These are phyloP conservation scores for Scelioninae gen. 2 DNA, from an alignment of 2,888 invertebrate species.

Conservation along the genomic window DNA sequence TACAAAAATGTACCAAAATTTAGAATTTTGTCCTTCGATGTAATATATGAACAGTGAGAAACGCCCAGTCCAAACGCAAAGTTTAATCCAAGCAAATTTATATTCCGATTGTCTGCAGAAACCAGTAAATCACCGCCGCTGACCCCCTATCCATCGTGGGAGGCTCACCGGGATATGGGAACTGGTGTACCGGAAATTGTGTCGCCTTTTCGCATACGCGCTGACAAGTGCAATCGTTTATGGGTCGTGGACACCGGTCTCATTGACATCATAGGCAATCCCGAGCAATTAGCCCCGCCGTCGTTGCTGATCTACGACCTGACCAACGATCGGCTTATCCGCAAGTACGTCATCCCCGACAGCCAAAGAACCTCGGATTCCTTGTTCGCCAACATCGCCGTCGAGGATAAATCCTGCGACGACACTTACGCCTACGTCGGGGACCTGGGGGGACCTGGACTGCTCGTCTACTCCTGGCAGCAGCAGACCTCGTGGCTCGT, in stretches of 20 bases:
- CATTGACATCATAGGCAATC: slow-evolving; percentile 78
- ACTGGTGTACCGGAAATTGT: slow-evolving; percentile 81
- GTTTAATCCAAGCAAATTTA: slow-evolving; percentile 22
- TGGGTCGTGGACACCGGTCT: slow-evolving; percentile 88
- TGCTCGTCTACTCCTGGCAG: slow-evolving; percentile 87
- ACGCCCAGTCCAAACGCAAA: no score
- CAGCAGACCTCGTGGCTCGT: slow-evolving; percentile 85
- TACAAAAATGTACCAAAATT: no score
- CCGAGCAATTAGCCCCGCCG: slow-evolving; percentile 78
- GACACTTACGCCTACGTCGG: slow-evolving; percentile 85
- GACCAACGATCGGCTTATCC: slow-evolving; percentile 82
- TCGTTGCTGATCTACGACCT: slow-evolving; percentile 85
- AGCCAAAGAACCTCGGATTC: slow-evolving; percentile 82
- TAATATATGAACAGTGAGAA: no score
- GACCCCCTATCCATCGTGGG: slow-evolving; percentile 88
- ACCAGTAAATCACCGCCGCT: slow-evolving; percentile 81
- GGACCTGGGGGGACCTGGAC: slow-evolving; percentile 82
- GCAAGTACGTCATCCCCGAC: slow-evolving; percentile 81
- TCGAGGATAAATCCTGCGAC: slow-evolving; percentile 84
- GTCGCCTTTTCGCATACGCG: slow-evolving; percentile 84
- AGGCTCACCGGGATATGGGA: slow-evolving; percentile 80
- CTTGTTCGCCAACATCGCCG: slow-evolving; percentile 85
- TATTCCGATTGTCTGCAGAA: slow-evolving; percentile 77
- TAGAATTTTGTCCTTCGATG: no score
- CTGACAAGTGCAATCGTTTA: slow-evolving; percentile 85